Percentiles rank a stretch among this genome's conserved stretches.
These are phyloP conservation scores for Galendromus occidentalis DNA, from an alignment of 1,140 invertebrate species.

Conservation along the genomic window DNA sequence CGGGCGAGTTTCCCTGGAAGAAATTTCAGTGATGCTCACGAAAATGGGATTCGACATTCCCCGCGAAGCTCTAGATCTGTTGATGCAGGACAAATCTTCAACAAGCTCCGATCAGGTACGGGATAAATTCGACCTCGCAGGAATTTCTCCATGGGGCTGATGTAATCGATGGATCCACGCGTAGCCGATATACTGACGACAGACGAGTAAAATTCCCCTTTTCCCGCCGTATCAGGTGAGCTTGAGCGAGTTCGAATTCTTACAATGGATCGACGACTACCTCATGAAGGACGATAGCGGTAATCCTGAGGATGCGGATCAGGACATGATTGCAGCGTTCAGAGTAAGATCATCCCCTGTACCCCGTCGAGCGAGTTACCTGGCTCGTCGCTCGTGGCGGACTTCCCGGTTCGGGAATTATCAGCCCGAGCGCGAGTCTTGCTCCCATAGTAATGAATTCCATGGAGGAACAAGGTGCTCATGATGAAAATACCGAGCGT, in stretches of 20 bases:
- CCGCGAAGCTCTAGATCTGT: slow-evolving; percentile 44
- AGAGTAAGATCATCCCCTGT: slow-evolving; percentile 31
- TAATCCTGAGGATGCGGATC: slow-evolving; percentile 21
- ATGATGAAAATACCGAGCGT: too few relatives aligned
- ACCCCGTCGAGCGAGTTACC: too few relatives aligned
- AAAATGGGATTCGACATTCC: slow-evolving; percentile 48
- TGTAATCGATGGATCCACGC: too few relatives aligned
- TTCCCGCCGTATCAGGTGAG: slow-evolving; percentile 47
- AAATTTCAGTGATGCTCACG: slow-evolving; percentile 49
- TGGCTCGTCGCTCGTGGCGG: too few relatives aligned
- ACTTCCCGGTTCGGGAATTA: too few relatives aligned
- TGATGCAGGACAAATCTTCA: slow-evolving; percentile 37
- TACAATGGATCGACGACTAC: slow-evolving; percentile 19
- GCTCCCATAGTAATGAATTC: too few relatives aligned
- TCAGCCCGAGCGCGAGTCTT: too few relatives aligned
- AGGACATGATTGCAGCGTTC: slow-evolving; percentile 51
- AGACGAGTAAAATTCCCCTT: too few relatives aligned
- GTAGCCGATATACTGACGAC: too few relatives aligned
- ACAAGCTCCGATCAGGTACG: slow-evolving; percentile 35
- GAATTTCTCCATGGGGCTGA: too few relatives aligned
- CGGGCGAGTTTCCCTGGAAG: slow-evolving; percentile 44
- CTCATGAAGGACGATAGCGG: slow-evolving; percentile 1
- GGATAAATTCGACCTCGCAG: slow-evolving; percentile 10
- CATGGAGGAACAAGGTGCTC: too few relatives aligned
- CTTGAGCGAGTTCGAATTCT: slow-evolving; percentile 24